Base-by-base conservation (phyloP, 2,888 invertebrate genomes). In the Synergus japonicus region DNA sequence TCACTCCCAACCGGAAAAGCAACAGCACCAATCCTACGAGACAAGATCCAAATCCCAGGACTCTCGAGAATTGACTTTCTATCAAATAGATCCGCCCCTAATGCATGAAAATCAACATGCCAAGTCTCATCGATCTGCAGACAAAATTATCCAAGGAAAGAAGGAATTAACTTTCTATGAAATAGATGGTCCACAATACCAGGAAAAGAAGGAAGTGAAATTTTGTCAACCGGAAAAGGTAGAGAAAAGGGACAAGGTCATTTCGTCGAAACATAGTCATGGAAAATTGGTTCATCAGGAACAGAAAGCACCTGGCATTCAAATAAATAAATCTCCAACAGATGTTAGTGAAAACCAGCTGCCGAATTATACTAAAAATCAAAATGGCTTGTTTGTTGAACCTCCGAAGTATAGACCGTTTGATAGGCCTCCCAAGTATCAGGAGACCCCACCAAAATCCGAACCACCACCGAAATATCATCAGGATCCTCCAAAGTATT, bases 151-250 rank as follows among this genome's bases (percentile, higher is more conserved):
- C 54, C 81, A 81, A 13, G 81, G 77, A 82, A 85, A 87, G 60
- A 89, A 89, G 63, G 91, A 91, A 80, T 84, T 90, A 78, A 89
- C 88, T 15, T 91, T 90, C 80, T 91, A 91, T 83, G 90, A 90
- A 85, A 91, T 91, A 83, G 91, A 91, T 58, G 88, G 89, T 60
- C 89, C 89, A 4, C 73, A 83, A 5, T 63, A 80, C 65, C 86
- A 85, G 43, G 88, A 86, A 80, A 69, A 81, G 41, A 85, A 87
- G 63, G 88, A 88, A 65, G 84, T 79, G 76, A 89, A 85, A 76
- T 80, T 86, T 69, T 87, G 83, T 73, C 82, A 86, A 73, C 76
- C 81, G 2, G 86, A 88, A 60, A 85, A 86, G 15, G 84, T 79
- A 15, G 87, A 87, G 41, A 86, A 84, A 43, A 79, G 82, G 7